Conservation (phyloP, 2,797 vertebrate species). For the Mormyrops attenuatus region DNA sequence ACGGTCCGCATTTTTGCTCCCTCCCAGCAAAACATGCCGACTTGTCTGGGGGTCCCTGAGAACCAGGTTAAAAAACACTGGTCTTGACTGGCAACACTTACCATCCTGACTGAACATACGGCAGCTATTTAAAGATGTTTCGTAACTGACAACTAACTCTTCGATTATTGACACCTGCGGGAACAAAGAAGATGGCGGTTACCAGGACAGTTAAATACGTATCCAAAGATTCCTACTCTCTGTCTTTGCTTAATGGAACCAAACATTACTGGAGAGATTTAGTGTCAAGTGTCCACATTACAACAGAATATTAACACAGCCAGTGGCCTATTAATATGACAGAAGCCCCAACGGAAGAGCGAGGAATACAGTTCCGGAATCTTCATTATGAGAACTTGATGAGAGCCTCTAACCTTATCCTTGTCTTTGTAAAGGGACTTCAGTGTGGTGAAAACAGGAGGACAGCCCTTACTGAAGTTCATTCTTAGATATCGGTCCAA, state of each 20-base stretch:
- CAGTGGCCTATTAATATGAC: neutral
- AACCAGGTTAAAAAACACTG: neutral
- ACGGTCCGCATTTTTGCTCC: neutral
- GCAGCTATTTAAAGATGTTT: slow-evolving; percentile 88
- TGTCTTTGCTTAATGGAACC: neutral
- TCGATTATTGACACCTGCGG: slow-evolving; percentile 90
- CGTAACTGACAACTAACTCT: slow-evolving; percentile 88
- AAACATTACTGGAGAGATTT: neutral
- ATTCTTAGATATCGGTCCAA: slow-evolving; percentile 93
- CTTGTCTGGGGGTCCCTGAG: neutral
- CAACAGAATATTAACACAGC: neutral
- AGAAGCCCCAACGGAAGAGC: neutral
- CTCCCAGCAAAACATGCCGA: neutral
- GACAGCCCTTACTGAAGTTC: slow-evolving; percentile 99
- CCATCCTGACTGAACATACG: slow-evolving; percentile 91
- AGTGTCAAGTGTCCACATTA: neutral
- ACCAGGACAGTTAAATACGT: neutral
- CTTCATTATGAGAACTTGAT: neutral
- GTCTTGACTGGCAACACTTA: slow-evolving; percentile 50
- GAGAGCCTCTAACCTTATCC: slow-evolving; percentile 77
- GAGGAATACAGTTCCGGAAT: neutral
- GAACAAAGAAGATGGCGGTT: slow-evolving; percentile 1
- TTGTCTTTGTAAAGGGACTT: slow-evolving; percentile 90
- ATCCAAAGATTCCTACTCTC: neutral
- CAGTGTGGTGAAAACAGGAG: slow-evolving; percentile 94